Evolutionary conservation across 1,140 invertebrate genomes (phyloP).

Genomic region (Coptotermes formosanus): DNA sequence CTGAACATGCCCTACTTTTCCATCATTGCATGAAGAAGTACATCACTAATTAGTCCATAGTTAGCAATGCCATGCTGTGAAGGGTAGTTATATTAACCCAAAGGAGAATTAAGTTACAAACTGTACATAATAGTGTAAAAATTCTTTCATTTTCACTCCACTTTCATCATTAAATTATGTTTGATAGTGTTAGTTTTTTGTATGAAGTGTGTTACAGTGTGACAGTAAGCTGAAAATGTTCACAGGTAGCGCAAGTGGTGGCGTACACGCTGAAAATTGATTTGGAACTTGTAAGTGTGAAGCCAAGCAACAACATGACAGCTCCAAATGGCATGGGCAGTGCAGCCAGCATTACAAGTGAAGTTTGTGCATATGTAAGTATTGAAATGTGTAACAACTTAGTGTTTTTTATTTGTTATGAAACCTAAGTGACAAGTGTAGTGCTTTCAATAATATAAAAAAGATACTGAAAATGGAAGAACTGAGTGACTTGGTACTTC

Average conservation of each 20-base stretch:
- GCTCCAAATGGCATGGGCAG: slow-evolving; percentile 63
- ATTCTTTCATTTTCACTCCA: too few species aligned
- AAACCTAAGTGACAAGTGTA: not conserved
- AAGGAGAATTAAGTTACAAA: too few species aligned
- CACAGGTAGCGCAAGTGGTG: slow-evolving; percentile 72
- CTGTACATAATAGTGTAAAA: too few species aligned
- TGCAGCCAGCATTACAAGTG: slow-evolving; percentile 71
- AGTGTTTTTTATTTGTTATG: not conserved
- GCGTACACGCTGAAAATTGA: slow-evolving; percentile 72
- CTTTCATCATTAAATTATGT: too few species aligned
- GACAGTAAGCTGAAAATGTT: too few species aligned
- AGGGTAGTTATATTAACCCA: too few species aligned
- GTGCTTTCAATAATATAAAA: not conserved
- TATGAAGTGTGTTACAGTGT: too few species aligned
- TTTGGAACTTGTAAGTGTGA: slow-evolving; percentile 64
- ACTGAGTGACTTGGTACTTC: not conserved
- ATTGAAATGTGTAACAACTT: not conserved
- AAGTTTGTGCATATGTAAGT: slow-evolving; percentile 63
- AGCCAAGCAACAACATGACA: slow-evolving; percentile 62
- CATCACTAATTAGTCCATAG: too few species aligned
- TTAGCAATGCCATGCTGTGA: too few species aligned
- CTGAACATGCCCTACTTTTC: too few species aligned
- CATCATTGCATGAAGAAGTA: too few species aligned
- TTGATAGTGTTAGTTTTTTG: too few species aligned
- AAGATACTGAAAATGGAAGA: not conserved